Evolutionary conservation across 2,113 vertebrate species (phyloP).

Genomic region (Psammodynastes pulverulentus): DNA sequence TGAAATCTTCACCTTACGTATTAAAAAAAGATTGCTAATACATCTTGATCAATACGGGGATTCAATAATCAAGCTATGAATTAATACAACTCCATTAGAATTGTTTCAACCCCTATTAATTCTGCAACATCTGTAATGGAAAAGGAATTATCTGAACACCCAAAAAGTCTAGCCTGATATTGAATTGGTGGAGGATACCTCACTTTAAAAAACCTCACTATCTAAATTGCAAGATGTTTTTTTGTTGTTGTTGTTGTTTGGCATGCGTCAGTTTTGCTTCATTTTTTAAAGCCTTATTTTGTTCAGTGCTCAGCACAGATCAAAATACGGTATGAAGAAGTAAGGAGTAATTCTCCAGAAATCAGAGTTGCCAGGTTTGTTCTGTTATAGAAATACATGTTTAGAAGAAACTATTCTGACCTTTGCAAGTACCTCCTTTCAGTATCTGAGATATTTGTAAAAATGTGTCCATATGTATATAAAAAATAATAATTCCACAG

Average conservation of each 20-base stretch:
- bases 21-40: background rate
- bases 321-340: constrained; percentile 18
- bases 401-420: constrained; percentile 26
- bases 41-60: background rate
- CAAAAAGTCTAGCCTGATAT: background rate
- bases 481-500: background rate
- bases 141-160: background rate
- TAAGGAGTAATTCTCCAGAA: constrained; percentile 18
- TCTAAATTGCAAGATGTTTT: background rate
- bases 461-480: background rate
- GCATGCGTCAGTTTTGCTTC: background rate
- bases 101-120: background rate
- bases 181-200: background rate
- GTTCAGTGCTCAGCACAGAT: constrained; percentile 4
- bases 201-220: background rate
- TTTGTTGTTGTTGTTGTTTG: too few relatives aligned
- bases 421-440: constrained; percentile 10
- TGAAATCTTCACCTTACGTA: background rate
- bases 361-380: background rate
- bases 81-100: background rate
- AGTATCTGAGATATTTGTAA: background rate
- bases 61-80: background rate
- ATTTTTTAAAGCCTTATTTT: constrained; percentile 1
- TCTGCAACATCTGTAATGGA: background rate
- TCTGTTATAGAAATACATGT: constrained; percentile 15